Conservation (phyloP, 2,888 invertebrate species). For the Drosophila formosana region DNA sequence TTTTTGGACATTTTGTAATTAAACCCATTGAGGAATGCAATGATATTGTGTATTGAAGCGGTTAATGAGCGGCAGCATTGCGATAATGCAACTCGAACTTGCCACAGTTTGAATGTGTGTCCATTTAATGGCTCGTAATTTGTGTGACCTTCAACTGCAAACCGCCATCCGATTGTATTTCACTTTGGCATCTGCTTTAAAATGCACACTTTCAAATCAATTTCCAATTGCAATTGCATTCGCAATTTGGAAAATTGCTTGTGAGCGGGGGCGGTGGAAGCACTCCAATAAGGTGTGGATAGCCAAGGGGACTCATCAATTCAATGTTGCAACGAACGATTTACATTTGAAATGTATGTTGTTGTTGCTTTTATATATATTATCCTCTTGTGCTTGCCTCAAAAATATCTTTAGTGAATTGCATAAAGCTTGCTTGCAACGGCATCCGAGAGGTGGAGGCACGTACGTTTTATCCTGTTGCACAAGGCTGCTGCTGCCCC, state of each 20-base stretch:
- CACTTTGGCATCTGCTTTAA: conserved; percentile 6
- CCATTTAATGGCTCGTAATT: too few relatives aligned
- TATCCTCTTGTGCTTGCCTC: conserved; percentile 1
- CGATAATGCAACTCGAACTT: conserved; percentile 15
- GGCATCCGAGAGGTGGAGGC: conserved; percentile 1
- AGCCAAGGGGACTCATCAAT: conserved; percentile 47
- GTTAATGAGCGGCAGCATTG: conserved; percentile 30
- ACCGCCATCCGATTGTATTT: conserved; percentile 28
- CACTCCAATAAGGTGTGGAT: conserved; percentile 25
- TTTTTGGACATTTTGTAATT: conserved; percentile 21
- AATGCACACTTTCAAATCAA: conserved; percentile 61
- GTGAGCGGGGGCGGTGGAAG: conserved; percentile 22
- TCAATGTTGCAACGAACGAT: conserved; percentile 40
- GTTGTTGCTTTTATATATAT: neutral
- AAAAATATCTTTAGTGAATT: conserved; percentile 30
- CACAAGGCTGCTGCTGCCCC: conserved; percentile 36
- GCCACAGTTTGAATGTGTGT: conserved; percentile 7
- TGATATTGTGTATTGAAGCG: conserved; percentile 14
- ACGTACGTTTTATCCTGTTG: conserved; percentile 42
- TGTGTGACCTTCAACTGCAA: conserved; percentile 9
- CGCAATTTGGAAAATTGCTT: conserved; percentile 74
- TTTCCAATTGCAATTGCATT: conserved; percentile 61
- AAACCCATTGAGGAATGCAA: conserved; percentile 19
- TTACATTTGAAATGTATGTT: conserved; percentile 61
- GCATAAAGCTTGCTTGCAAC: conserved; percentile 44